Conservation (phyloP, 2,113 vertebrate species). For the Daphoenositta chrysoptera region DNA sequence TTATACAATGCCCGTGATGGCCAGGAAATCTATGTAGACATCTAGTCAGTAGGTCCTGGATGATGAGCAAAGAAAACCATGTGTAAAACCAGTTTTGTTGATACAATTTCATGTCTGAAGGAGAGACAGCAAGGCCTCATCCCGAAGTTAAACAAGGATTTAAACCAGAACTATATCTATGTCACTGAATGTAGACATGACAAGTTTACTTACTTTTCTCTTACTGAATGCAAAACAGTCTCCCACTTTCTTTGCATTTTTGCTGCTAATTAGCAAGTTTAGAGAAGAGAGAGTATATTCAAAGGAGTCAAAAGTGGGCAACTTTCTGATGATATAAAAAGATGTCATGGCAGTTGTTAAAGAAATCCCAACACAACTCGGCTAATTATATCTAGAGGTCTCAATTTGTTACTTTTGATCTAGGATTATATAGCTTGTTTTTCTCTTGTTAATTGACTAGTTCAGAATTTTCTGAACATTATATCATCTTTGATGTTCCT, state of each 20-base stretch:
- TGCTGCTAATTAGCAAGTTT: not conserved
- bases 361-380: constrained; percentile 51
- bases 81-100: not conserved
- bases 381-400: constrained; percentile 36
- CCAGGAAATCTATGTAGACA: not conserved
- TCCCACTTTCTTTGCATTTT: not conserved
- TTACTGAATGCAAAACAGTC: not conserved
- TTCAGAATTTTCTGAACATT: constrained; percentile 12
- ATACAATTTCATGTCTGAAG: not conserved
- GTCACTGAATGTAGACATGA: not conserved
- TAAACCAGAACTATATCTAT: not conserved
- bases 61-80: not conserved
- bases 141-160: not conserved
- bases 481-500: not conserved
- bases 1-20: not conserved
- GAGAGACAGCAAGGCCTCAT: not conserved
- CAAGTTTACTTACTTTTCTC: not conserved
- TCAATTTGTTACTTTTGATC: constrained; percentile 48
- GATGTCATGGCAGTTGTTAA: not conserved
- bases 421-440: constrained; percentile 25
- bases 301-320: constrained; percentile 1
- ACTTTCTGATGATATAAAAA: constrained; percentile 9
- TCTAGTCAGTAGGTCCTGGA: not conserved
- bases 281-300: not conserved
- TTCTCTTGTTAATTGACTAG: constrained; percentile 25